Base-by-base conservation (phyloP, 2,113 vertebrate species). In the Falcunculus frontatus region DNA sequence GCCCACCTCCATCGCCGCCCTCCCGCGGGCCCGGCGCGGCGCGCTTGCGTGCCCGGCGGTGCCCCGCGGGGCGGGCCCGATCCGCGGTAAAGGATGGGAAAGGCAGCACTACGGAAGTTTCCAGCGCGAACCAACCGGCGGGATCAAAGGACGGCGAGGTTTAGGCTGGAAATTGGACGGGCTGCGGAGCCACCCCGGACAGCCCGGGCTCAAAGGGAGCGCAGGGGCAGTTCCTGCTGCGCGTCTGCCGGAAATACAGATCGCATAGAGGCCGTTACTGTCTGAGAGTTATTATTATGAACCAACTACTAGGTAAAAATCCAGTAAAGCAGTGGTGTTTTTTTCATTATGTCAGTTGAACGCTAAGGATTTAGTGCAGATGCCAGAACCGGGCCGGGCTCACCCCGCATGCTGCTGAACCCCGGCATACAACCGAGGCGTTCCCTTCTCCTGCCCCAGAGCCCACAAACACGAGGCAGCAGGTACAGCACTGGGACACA, bases 1-100 rank as follows among this genome's bases (percentile, higher is more conserved):
- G 4, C 87, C 82, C 78, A 98, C 72, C 6, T 98, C 97, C 97
- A 98, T 98, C 7, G 50, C 53, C 11, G 5, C 5, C 6, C 41
- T 5, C 14, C 23, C 2, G 7, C 20, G 2, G 29, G 16, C 47
- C 46, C 47, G 4, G 3, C 30, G 41, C 47, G 4, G 3, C 30
- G 76, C 81, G 86, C 90, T 55, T 86, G 87, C 81, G 70, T 64
- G 35, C 37, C 29, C 59, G 9, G 26, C 32, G 4, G 56, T n/a
- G 65, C 16, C 56, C 42, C 13, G 9, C 13, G 30, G 30, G 60
- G 46, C 57, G 33, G 41, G 11, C 7, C 33, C 25, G 9, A 2
- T 1, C 69, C n/a, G 7, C 69, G 1, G 10, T 0, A 10, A 20
- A 14, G 13, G 16, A 3, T 0, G 59, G 37, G 29, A 52, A 17